Evolutionary conservation across 1,140 invertebrate species (phyloP).

Genomic region (Trichomalopsis sarcophagae): DNA sequence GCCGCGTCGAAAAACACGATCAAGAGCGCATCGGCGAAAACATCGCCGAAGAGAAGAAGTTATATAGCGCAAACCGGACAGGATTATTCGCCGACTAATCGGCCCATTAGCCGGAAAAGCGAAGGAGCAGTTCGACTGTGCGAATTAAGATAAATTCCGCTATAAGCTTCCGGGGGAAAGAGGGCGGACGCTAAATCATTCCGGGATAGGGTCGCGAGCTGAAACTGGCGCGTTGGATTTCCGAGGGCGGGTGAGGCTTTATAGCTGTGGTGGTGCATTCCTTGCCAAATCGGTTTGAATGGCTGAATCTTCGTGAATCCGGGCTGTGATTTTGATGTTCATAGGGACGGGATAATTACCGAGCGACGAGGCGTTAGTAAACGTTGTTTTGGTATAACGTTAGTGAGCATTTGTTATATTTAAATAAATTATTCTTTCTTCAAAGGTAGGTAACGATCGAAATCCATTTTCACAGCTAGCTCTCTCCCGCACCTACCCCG

Average conservation of each 20-base stretch:
- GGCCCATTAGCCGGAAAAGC: slow-evolving; percentile 1
- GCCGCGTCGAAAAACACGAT: background rate
- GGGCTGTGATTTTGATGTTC: background rate
- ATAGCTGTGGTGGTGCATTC: background rate
- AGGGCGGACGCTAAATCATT: background rate
- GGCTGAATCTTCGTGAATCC: background rate
- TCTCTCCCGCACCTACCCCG: background rate
- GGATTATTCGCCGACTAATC: slow-evolving; percentile 23
- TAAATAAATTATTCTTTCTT: too few relatives aligned
- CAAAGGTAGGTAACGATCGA: too few relatives aligned
- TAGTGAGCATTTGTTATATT: too few relatives aligned
- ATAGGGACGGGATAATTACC: background rate
- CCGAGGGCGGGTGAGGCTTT: background rate
- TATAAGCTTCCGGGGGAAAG: background rate
- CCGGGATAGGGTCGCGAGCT: background rate
- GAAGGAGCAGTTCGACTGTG: background rate
- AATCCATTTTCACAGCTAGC: too few relatives aligned
- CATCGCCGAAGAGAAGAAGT: background rate
- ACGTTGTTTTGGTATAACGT: too few relatives aligned
- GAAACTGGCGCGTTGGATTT: background rate
- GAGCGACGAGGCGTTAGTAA: too few relatives aligned
- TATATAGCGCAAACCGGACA: background rate
- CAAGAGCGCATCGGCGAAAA: background rate
- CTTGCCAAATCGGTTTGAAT: background rate
- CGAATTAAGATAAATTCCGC: slow-evolving; percentile 33